Conservation (phyloP, 2,888 invertebrate genomes). For the Protonemura montana region DNA sequence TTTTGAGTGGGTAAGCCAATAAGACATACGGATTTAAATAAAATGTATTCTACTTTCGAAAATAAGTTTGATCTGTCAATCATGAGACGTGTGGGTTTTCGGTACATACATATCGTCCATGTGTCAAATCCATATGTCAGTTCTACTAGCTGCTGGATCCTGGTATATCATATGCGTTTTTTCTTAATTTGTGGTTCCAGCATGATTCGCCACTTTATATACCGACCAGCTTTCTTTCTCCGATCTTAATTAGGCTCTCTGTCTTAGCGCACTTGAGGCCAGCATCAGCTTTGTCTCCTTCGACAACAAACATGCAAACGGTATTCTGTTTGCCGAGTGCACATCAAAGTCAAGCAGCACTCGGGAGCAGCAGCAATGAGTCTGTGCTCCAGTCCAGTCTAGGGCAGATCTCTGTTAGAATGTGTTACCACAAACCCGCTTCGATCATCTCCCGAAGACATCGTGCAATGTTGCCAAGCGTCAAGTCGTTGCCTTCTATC, state of each 20-base stretch:
- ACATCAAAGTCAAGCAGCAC: not conserved
- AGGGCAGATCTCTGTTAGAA: not conserved
- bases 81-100: not conserved
- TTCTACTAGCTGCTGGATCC: not conserved
- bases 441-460: not conserved
- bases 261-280: no score
- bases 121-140: not conserved
- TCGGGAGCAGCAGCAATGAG: slow-evolving; percentile 1
- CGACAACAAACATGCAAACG: not conserved
- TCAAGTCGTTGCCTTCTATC: not conserved
- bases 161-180: not conserved
- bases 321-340: not conserved
- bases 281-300: no score
- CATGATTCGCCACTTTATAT: not conserved
- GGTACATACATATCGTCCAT: not conserved
- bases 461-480: not conserved
- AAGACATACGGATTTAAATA: not conserved
- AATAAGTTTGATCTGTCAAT: not conserved
- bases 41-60: not conserved
- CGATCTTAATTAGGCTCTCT: no score
- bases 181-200: not conserved
- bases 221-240: not conserved
- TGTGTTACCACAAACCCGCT: not conserved
- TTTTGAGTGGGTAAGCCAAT: not conserved
- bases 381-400: not conserved